These are phyloP conservation scores for Beaufortia kweichowensis DNA, from an alignment of 2,113 vertebrate genomes.

Conservation along the genomic window DNA sequence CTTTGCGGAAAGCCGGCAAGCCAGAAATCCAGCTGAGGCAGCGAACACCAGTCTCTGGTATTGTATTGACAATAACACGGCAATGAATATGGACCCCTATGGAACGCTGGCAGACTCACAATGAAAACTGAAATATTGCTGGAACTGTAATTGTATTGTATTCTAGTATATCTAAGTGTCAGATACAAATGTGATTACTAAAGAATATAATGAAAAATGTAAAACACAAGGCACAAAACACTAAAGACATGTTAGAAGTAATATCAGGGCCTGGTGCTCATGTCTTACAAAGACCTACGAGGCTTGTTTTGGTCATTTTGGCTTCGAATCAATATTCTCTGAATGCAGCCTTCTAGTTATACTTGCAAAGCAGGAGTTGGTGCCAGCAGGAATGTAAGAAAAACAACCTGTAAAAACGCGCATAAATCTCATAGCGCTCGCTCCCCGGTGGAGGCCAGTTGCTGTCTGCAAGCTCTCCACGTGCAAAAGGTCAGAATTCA, in stretches of 20 bases:
- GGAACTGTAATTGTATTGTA: not conserved
- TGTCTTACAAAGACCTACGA: not conserved
- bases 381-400: slow-evolving; percentile 24
- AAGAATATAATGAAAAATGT: not conserved
- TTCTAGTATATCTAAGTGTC: not conserved
- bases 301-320: not conserved
- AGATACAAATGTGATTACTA: not conserved
- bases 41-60: slow-evolving; percentile 1
- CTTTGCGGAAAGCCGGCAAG: slow-evolving; percentile 30
- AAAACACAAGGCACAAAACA: too few species aligned
- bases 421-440: slow-evolving; percentile 3
- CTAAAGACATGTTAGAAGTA: not conserved
- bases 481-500: slow-evolving; percentile 45
- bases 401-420: slow-evolving; percentile 41
- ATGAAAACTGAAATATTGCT: not conserved
- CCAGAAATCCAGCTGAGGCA: slow-evolving; percentile 36
- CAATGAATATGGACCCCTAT: slow-evolving; percentile 9
- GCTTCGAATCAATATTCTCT: slow-evolving; percentile 15
- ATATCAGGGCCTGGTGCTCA: not conserved
- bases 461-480: slow-evolving; percentile 41
- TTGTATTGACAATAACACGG: slow-evolving; percentile 21
- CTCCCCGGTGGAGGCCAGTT: slow-evolving; percentile 22
- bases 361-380: slow-evolving; percentile 27
- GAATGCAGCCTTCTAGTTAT: slow-evolving; percentile 26
- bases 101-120: not conserved